Base-by-base conservation (phyloP, 2,113 vertebrate genomes). In the Pelmatolapia mariae region DNA sequence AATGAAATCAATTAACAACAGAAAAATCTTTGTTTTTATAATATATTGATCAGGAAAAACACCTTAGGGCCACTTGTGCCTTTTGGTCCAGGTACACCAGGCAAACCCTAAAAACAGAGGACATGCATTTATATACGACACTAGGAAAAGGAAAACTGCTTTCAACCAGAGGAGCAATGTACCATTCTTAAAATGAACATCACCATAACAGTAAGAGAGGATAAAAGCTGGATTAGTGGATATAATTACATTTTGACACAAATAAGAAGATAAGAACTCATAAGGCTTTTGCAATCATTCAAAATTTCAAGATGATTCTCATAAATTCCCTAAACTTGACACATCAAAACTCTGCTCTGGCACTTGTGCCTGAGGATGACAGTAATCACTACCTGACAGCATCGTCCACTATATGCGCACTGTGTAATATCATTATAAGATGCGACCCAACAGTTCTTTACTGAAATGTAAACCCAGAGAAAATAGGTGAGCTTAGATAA, bases 21-120 rank as follows among this genome's bases (percentile, higher is more conserved):
- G 4, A 16, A 63, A 63, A 63, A 63, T 36, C 31, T n/a, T 10
- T 33, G 2, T 15, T 22, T 24, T 71, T 29, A 66, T 16, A 11
- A 52, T 45, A 29, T 19, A 76, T 4, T 63, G 15, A 86, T 61
- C 3, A 63, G n/a, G 18, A 63, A 71, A 73, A 54, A 63, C 94
- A 99, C 99, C 98, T 99, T 98, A 85, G 95, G 89, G 78, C 98
- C 99, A 22, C 95, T 78, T 89, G 93, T 82, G 86, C 98, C 98
- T 94, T 98, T 98, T 89, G 96, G 94, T 86, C 99, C 99, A 81
- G 97, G 96, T 89, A 93, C 93, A 26, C 99, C 99, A 90, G 97
- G 97, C 18, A 99, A 95, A 85, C 99, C 98, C 99, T 99, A 79
- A 96, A 89, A 89, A 87, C 10, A 88, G 16, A 91, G 63, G 86